Percentiles rank a stretch among this genome's conserved stretches.
Conservation (phyloP, 1,140 invertebrate species). For the Littorina saxatilis region DNA sequence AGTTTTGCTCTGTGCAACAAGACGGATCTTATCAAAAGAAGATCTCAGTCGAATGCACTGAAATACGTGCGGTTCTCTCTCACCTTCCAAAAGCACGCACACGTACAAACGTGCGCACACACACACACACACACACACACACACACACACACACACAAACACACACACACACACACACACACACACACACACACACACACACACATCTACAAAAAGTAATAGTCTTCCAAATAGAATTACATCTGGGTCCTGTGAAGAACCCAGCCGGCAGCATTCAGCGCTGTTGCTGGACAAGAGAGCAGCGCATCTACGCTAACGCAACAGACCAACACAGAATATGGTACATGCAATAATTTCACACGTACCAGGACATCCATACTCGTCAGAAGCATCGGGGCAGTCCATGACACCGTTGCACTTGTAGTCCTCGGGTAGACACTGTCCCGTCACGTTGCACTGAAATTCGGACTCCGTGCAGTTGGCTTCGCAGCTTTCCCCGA, state of each 20-base stretch:
- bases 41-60: too few relatives aligned
- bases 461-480: constrained; percentile 18
- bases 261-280: too few relatives aligned
- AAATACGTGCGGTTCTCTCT: too few relatives aligned
- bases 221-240: too few relatives aligned
- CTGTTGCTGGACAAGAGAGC: too few relatives aligned
- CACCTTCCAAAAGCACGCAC: too few relatives aligned
- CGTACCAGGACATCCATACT: constrained; percentile 7
- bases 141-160: constrained; percentile 20
- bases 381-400: constrained; percentile 28
- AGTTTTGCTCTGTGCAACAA: constrained; percentile 10
- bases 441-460: not conserved
- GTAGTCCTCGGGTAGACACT: not conserved
- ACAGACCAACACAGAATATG: too few relatives aligned
- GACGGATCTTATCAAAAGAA: not conserved
- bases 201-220: not conserved
- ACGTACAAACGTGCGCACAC: not conserved
- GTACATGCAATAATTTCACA: too few relatives aligned
- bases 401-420: not conserved
- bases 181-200: constrained; percentile 2
- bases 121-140: constrained; percentile 20
- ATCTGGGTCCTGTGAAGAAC: too few relatives aligned
- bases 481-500: constrained; percentile 44
- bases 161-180: constrained; percentile 2
- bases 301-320: too few relatives aligned